Evolutionary conservation across 2,113 vertebrate species (phyloP).

Genomic region (Aegotheles bennettii): DNA sequence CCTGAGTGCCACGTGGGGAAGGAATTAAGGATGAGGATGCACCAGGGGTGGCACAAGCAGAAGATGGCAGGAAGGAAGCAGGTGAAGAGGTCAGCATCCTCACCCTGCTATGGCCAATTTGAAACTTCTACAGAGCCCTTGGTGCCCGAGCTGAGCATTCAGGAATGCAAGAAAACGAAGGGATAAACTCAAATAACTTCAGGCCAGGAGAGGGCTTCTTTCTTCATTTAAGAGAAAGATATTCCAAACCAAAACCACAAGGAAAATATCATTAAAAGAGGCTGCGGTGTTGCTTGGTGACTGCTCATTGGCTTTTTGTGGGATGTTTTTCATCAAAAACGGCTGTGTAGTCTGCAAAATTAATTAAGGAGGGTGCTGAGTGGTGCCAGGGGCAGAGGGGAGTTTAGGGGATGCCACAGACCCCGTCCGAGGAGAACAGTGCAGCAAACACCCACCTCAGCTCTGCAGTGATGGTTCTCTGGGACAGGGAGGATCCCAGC

Average conservation of each 20-base stretch:
- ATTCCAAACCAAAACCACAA: conserved; percentile 45
- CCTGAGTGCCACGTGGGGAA: accelerated
- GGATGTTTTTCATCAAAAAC: conserved; percentile 43
- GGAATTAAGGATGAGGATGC: not conserved
- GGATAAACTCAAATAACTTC: not conserved
- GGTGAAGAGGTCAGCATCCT: not conserved
- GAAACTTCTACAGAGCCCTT: not conserved
- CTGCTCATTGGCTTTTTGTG: not conserved
- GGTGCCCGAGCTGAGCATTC: not conserved
- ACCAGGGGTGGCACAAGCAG: not conserved
- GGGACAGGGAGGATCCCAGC: not conserved
- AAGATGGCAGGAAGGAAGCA: not conserved
- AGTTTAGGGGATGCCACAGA: not conserved
- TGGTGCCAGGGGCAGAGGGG: not conserved
- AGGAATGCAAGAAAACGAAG: not conserved
- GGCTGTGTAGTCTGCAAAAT: not conserved
- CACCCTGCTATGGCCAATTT: not conserved
- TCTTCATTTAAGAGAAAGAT: not conserved
- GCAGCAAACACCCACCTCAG: accelerated
- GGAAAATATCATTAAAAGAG: conserved; percentile 30
- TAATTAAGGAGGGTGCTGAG: not conserved
- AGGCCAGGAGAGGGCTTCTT: not conserved
- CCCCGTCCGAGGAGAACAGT: accelerated
- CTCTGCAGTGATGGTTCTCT: accelerated
- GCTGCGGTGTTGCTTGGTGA: not conserved